Evolutionary conservation across 2,797 vertebrate genomes (phyloP).

Genomic region (Tangara arthus): DNA sequence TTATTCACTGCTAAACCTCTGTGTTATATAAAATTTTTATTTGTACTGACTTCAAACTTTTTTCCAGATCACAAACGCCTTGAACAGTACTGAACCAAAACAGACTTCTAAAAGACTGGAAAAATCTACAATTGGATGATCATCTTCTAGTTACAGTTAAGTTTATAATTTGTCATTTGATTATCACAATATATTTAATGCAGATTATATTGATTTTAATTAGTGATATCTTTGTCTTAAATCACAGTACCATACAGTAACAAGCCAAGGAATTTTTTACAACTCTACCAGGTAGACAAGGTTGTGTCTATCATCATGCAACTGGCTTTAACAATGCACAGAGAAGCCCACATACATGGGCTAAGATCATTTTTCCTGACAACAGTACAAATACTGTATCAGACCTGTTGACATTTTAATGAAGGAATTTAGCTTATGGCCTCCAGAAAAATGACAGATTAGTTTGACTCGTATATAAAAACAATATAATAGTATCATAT

Average conservation of each 20-base stretch:
- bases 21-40: background rate
- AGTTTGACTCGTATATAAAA: background rate
- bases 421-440: background rate
- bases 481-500: background rate
- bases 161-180: background rate
- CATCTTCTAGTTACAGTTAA: background rate
- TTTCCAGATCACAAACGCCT: background rate
- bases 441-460: background rate
- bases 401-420: background rate
- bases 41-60: background rate
- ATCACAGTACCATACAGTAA: background rate
- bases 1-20: background rate
- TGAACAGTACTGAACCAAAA: background rate
- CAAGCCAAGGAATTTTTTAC: background rate
- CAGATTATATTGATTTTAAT: background rate
- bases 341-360: background rate
- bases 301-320: background rate
- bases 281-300: background rate
- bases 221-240: background rate
- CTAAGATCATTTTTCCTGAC: background rate
- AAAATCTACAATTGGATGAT: background rate
- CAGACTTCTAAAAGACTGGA: background rate
- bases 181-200: background rate
- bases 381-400: background rate
- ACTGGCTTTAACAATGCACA: background rate